Evolutionary conservation across 2,113 vertebrate genomes (phyloP), one percentile per base, ranked within the genome.

Genomic region (Rhizomys pruinosus): DNA sequence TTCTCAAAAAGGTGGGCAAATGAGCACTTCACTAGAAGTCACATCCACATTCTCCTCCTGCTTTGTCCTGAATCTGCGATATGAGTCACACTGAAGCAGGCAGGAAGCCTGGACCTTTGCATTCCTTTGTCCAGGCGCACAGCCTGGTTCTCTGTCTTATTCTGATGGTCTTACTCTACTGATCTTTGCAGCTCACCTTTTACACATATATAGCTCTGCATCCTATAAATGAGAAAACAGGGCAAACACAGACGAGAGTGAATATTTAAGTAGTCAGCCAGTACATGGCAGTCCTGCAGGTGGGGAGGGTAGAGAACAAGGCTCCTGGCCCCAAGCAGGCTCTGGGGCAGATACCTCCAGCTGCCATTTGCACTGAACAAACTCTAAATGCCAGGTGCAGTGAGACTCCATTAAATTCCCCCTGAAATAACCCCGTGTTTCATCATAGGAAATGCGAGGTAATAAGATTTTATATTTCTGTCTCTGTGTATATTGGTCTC

Each of bases 1-100:
- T 44, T 27, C 10, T 4, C 0, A 0, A 3, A 22, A 1, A 44
- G 34, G 37, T 66, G 2, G 29, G 5, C 3, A 16, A n/a, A 0
- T 0, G 1, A 84, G 59, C 5, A 0, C 19, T 68, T 69, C 0
- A 0, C 52, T 5, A 3, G 29, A 59, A 29, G 79, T 19, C 0
- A 2, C 6, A 44, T 19, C 85, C 10, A 8, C 17, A 5, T 4
- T 37, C 34, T 63, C 34, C 8, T 17, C 29, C 7, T 22, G 5
- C 1, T 13, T 1, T 13, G 37, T 68, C 32, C 11, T 11, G 25
- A 15, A 11, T 25, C 19, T 37, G 3, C 1, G 0, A 1, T 23
- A 3, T 2, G 27, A 32, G 20, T 19, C 59, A 20, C 3, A 0
- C 71, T 52, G 55, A 9, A 25, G 19, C 22, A 16, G 29, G 20